phyloP scores from a whole-genome alignment of 2,888 invertebrate genomes.

The Saturnia japonica region DNA sequence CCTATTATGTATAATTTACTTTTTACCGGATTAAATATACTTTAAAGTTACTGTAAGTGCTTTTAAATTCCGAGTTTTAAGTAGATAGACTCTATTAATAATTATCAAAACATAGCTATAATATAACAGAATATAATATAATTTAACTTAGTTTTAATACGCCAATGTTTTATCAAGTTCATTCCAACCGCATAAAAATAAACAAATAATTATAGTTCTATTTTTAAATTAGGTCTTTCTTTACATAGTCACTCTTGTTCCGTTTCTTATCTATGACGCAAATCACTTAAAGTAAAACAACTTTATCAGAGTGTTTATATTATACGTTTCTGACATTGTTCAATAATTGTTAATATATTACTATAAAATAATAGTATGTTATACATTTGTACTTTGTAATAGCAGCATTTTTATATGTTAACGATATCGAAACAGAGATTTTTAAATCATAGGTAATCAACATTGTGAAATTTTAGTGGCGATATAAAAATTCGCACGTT shows the following conservation, averaged over 20 bases:
- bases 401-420: neutral
- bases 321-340: conserved; percentile 41
- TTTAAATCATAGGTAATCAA: neutral
- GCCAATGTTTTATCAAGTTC: neutral
- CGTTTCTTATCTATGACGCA: conserved; percentile 44
- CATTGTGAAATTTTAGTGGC: neutral
- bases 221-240: conserved; percentile 5
- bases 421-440: neutral
- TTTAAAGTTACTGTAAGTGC: no score
- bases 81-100: neutral
- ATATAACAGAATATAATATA: neutral
- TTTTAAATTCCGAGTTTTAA: no score
- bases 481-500: neutral
- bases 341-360: conserved; percentile 25
- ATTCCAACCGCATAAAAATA: neutral
- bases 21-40: no score
- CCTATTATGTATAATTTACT: neutral
- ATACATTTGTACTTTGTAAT: neutral
- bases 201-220: conserved; percentile 13
- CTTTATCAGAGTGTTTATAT: conserved; percentile 40
- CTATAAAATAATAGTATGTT: neutral
- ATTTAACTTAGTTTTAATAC: no score
- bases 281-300: conserved; percentile 35
- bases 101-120: no score
- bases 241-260: conserved; percentile 22